Evolutionary conservation across 2,888 invertebrate species (phyloP).

Genomic region (Taphrorychus bicolor): DNA sequence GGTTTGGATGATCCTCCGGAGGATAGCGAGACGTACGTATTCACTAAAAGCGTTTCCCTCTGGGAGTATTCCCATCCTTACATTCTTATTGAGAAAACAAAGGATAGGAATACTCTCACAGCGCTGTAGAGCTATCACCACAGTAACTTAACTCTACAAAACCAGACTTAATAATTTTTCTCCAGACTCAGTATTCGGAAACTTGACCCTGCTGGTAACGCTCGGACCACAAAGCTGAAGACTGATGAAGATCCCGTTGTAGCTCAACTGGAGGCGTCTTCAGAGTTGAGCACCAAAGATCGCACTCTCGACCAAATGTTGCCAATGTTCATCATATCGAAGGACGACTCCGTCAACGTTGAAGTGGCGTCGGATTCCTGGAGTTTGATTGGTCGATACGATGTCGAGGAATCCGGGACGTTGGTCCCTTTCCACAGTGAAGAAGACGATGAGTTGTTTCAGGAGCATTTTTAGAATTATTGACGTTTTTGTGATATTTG

Average conservation of each 20-base stretch:
- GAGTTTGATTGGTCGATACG: constrained; percentile 58
- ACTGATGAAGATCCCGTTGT: constrained; percentile 48
- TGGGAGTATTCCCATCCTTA: background rate
- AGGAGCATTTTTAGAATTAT: constrained; percentile 48
- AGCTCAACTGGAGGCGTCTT: constrained; percentile 35
- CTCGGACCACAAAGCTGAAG: constrained; percentile 18
- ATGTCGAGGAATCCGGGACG: constrained; percentile 58
- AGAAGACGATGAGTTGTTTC: constrained; percentile 49
- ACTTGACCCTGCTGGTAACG: too few species aligned
- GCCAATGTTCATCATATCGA: constrained; percentile 55
- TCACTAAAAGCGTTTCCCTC: too few species aligned
- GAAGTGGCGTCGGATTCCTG: constrained; percentile 54
- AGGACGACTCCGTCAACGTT: constrained; percentile 52
- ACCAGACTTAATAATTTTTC: too few species aligned
- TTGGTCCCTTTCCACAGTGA: constrained; percentile 55
- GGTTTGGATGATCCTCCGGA: constrained; percentile 23
- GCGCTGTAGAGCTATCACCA: too few species aligned
- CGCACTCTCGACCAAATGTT: constrained; percentile 52
- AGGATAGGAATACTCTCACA: too few species aligned
- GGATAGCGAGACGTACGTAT: constrained; percentile 6
- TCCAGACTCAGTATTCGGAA: too few species aligned
- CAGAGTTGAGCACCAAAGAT: constrained; percentile 46
- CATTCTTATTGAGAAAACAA: too few species aligned
- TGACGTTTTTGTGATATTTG: too few species aligned
- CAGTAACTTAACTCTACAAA: too few species aligned